A percentile compares a stretch with the other conserved stretches of the same genome.
These are phyloP conservation scores for Agapornis canus DNA, from an alignment of 2,797 vertebrate genomes.

Conservation along the genomic window DNA sequence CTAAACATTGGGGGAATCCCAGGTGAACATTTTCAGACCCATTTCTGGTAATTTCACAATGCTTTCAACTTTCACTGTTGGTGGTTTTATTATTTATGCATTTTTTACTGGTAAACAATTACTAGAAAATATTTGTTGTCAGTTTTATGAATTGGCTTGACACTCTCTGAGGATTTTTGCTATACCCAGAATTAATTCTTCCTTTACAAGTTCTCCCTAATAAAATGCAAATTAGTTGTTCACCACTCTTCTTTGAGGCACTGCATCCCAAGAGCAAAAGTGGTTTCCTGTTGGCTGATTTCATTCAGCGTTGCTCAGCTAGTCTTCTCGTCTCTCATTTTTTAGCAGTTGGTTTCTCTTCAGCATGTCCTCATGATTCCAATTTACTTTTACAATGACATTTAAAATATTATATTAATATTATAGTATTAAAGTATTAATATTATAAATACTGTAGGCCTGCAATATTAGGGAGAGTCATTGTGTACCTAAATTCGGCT, in stretches of 20 bases:
- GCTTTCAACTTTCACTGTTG: neutral
- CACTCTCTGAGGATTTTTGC: neutral
- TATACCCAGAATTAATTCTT: neutral
- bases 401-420: neutral
- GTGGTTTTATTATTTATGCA: neutral
- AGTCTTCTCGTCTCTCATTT: neutral
- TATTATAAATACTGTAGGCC: neutral
- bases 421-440: neutral
- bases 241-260: accelerated
- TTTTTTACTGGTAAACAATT: neutral
- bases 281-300: neutral
- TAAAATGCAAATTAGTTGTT: neutral
- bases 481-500: neutral
- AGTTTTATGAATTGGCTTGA: neutral
- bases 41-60: neutral
- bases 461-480: neutral
- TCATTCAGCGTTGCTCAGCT: neutral
- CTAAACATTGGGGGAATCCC: accelerated
- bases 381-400: neutral
- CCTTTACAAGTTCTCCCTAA: neutral
- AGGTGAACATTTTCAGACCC: neutral
- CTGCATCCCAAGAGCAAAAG: neutral
- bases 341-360: neutral
- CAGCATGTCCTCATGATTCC: neutral
- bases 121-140: neutral